Base-by-base conservation (phyloP, 2,888 invertebrate species). In the Lepidonotus clava region DNA sequence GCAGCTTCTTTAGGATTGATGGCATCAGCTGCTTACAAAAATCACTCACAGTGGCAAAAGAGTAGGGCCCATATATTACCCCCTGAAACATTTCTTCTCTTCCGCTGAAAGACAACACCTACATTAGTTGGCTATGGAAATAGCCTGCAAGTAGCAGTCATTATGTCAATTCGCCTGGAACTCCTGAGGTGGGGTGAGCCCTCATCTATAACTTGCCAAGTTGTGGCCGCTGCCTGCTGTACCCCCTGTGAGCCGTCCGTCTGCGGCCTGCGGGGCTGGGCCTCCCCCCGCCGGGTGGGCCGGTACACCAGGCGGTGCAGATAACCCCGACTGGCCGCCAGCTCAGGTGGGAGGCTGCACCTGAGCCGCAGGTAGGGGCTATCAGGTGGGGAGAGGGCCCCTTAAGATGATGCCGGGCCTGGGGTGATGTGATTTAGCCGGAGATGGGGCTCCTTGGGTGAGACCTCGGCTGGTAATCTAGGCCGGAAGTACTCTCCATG, bases 381-480 rank as follows among this genome's bases (percentile, higher is more conserved):
- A 56, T 56, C 56, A 56, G 56, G 56, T 24, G 8, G 46, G 18
- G 46, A 46, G 46, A 56, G 56, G 24, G 5, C 56, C 56, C 56
- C 56, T 56, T 56, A 56, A 56, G 56, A 14, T n/a, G 56, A n/a
- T 5, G n/a, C 56, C 14, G n/a, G 24, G 56, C 56, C 56, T n/a
- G 56, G 56, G 5, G 56, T 14, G 56, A 14, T 56, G 56, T 56
- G 56, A 56, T 56, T 56, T 56, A 56, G 5, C 6, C 18, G 46
- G 8, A 6, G 8, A 46, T 61, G 61, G 28, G 2, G 61, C 61
- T n/a, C n/a, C n/a, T n/a, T n/a, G n/a, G n/a, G n/a, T n/a, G n/a
- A n/a, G n/a, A n/a, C 61, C 61, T 61, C 61, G 24, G 61, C 28
- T 28, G 61, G 61, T 61, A 61, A 61, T 24, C 61, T 61, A 61